phyloP scores from a whole-genome alignment of 2,888 invertebrate genomes.

The Megalurothrips usitatus region DNA sequence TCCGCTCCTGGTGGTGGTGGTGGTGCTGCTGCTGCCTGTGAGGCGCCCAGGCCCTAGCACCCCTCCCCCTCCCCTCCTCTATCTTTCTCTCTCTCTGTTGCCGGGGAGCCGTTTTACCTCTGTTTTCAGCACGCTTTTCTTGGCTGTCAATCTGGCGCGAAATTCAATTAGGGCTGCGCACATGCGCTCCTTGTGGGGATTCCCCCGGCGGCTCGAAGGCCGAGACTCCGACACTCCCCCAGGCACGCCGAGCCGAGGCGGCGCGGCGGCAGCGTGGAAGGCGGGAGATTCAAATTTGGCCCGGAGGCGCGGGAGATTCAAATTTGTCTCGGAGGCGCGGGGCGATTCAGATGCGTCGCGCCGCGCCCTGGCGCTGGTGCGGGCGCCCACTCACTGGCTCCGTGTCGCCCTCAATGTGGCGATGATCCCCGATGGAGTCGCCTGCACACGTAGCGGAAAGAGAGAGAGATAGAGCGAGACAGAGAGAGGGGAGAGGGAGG shows the following conservation, averaged over 20 bases:
- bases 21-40: too few species aligned
- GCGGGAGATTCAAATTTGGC: too few species aligned
- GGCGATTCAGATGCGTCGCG: too few species aligned
- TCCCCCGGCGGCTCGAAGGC: neutral
- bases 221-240: too few species aligned
- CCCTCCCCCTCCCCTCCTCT: neutral
- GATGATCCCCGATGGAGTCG: constrained; percentile 6
- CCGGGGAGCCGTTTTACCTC: neutral
- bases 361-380: too few species aligned
- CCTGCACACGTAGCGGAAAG: neutral
- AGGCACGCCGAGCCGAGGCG: too few species aligned
- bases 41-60: neutral
- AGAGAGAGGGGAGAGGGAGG: too few species aligned
- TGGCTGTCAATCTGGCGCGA: constrained; percentile 2
- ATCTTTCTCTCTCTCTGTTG: neutral
- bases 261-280: neutral
- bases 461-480: too few species aligned
- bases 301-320: too few species aligned
- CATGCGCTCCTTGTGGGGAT: neutral
- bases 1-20: too few species aligned
- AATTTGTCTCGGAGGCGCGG: too few species aligned
- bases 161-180: neutral
- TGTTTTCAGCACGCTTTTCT: constrained; percentile 3
- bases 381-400: neutral
- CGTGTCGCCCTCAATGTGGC: neutral